A percentile compares a stretch with the other conserved stretches of the same genome.
phyloP scores from a whole-genome alignment of 2,113 vertebrate species.

The Leptodactylus fuscus region DNA sequence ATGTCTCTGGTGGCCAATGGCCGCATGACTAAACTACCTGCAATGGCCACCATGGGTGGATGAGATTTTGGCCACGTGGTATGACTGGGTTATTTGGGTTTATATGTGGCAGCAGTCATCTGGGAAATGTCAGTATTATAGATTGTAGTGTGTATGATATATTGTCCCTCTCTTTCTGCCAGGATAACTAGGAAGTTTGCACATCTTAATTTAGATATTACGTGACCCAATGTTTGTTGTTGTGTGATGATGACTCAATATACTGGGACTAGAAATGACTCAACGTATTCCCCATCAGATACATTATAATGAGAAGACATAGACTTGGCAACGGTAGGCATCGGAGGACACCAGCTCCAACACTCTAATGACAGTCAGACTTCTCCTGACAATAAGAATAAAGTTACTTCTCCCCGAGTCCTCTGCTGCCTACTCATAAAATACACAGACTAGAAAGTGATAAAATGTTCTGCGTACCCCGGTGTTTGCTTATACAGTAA shows the following conservation, averaged over 20 bases:
- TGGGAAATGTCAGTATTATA: too few species aligned
- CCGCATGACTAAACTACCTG: too few species aligned
- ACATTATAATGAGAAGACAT: conserved; percentile 1
- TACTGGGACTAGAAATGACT: not conserved
- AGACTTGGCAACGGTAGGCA: not conserved
- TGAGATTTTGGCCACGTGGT: too few species aligned
- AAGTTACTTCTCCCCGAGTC: not conserved
- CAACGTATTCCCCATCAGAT: not conserved
- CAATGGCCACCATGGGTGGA: too few species aligned
- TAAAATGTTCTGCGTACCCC: not conserved
- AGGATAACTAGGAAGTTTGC: not conserved
- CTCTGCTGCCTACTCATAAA: not conserved
- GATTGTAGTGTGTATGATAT: too few species aligned
- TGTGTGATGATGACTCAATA: not conserved
- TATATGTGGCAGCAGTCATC: too few species aligned
- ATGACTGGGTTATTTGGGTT: too few species aligned
- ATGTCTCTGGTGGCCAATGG: too few species aligned
- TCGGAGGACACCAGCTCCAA: not conserved
- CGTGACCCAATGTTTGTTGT: not conserved
- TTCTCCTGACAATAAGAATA: not conserved
- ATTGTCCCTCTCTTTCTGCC: not conserved
- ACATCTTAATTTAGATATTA: not conserved
- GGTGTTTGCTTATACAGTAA: not conserved
- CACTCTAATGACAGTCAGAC: not conserved
- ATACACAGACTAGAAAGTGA: not conserved